Conservation (phyloP, 23 tunicate species). For the Halocynthia aurantium region DNA sequence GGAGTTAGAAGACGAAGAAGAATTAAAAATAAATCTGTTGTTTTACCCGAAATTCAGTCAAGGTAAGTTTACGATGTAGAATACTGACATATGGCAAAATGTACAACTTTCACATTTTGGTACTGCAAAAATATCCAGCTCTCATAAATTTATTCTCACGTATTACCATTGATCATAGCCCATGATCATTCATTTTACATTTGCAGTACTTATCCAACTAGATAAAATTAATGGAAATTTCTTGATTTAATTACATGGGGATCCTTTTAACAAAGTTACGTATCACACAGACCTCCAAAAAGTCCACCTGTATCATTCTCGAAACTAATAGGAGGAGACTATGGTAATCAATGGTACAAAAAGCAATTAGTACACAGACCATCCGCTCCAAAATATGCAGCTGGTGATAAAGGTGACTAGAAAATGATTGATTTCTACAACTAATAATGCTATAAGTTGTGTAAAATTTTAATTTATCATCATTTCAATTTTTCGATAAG, state of each 20-base stretch:
- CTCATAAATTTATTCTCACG: no score
- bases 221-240: no score
- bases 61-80: background rate
- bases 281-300: constrained; percentile 17
- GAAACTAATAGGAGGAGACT: constrained; percentile 59
- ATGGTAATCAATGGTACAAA: constrained; percentile 60
- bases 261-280: background rate
- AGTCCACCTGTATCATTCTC: constrained; percentile 12
- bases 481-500: background rate
- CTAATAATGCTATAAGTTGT: no score
- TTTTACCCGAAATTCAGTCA: constrained; percentile 6
- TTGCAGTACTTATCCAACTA: no score
- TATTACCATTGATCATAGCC: no score
- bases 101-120: no score
- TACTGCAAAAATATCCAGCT: no score
- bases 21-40: background rate
- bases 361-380: constrained; percentile 17
- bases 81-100: no score
- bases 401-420: background rate
- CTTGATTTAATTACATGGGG: no score
- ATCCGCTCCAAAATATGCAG: background rate
- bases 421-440: no score
- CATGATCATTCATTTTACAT: no score
- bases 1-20: constrained; percentile 6
- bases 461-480: background rate